Percentiles rank a stretch among this genome's conserved stretches.
phyloP scores from a whole-genome alignment of 2,797 vertebrate species.

The Pseudochaenichthys georgianus region DNA sequence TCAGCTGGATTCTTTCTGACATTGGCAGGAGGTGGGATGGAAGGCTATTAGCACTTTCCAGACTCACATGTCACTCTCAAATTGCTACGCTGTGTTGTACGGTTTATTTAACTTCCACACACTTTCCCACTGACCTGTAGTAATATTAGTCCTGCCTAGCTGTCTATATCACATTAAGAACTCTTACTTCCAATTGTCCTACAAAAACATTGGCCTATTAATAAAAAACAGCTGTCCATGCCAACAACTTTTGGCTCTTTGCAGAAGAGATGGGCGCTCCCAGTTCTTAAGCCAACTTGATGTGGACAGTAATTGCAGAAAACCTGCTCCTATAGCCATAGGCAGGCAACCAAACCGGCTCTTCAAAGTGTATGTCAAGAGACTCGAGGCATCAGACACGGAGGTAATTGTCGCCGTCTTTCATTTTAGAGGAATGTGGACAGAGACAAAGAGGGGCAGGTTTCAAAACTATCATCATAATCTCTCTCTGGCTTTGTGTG shows the following conservation, averaged over 20 bases:
- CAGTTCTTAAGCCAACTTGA: constrained; percentile 56
- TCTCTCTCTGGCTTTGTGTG: constrained; percentile 75
- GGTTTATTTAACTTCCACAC: constrained; percentile 66
- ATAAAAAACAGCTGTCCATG: constrained; percentile 57
- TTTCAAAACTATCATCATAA: constrained; percentile 78
- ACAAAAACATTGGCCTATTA: constrained; percentile 45
- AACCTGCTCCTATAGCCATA: constrained; percentile 40
- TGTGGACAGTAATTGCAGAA: constrained; percentile 60
- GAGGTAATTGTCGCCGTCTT: constrained; percentile 73
- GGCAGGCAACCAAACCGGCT: constrained; percentile 65
- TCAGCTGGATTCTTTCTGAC: constrained; percentile 83
- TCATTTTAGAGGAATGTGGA: constrained; percentile 80
- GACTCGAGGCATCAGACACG: constrained; percentile 61
- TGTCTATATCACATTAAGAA: constrained; percentile 51
- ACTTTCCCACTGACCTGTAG: constrained; percentile 69
- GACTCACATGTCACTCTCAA: constrained; percentile 73
- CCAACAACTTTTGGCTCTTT: constrained; percentile 57
- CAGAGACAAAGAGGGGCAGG: constrained; percentile 70
- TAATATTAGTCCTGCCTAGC: constrained; percentile 62
- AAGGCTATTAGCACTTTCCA: constrained; percentile 77
- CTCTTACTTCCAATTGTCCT: constrained; percentile 51
- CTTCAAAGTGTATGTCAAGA: constrained; percentile 72
- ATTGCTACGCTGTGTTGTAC: constrained; percentile 73
- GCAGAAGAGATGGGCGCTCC: constrained; percentile 48
- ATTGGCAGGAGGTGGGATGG: constrained; percentile 77